Evolutionary conservation across 2,888 invertebrate species (phyloP).

Genomic region (Steinernema carpocapsae): DNA sequence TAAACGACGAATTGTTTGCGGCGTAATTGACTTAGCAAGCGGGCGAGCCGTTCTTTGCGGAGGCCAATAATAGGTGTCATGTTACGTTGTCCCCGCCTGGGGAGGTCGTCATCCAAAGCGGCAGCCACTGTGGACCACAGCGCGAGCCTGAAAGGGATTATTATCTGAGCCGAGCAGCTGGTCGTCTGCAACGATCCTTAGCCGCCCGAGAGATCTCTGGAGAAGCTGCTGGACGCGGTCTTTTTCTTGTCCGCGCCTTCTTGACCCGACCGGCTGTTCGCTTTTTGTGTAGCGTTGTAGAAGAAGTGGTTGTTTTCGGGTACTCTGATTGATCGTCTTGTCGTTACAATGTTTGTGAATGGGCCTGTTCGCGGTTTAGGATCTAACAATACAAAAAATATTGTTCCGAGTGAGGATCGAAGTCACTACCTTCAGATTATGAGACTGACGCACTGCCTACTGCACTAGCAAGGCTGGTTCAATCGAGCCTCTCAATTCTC

Average conservation of each 20-base stretch:
- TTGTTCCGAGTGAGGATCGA: constrained; percentile 80
- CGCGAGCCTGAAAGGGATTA: constrained; percentile 14
- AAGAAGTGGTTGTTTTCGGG: not conserved
- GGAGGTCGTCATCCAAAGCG: too few species aligned
- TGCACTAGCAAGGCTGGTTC: constrained; percentile 72
- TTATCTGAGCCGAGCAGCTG: constrained; percentile 24
- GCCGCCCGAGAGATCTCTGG: not conserved
- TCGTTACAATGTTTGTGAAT: not conserved
- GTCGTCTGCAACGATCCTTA: constrained; percentile 8
- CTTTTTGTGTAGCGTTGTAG: not conserved
- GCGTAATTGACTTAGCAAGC: constrained; percentile 21
- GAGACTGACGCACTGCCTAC: too few species aligned
- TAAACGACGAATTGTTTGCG: not conserved
- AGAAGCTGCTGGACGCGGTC: too few species aligned
- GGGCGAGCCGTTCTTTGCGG: not conserved
- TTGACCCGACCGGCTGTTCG: too few species aligned
- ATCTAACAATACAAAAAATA: constrained; percentile 13
- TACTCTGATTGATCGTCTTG: not conserved
- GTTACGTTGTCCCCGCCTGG: too few species aligned
- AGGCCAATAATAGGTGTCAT: constrained; percentile 25
- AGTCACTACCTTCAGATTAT: constrained; percentile 93
- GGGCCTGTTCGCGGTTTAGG: too few species aligned
- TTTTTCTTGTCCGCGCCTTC: too few species aligned
- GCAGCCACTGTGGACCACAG: not conserved
- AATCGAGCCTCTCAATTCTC: too few species aligned